These are phyloP conservation scores for Menura novaehollandiae DNA, from an alignment of 2,113 vertebrate species.

Conservation along the genomic window DNA sequence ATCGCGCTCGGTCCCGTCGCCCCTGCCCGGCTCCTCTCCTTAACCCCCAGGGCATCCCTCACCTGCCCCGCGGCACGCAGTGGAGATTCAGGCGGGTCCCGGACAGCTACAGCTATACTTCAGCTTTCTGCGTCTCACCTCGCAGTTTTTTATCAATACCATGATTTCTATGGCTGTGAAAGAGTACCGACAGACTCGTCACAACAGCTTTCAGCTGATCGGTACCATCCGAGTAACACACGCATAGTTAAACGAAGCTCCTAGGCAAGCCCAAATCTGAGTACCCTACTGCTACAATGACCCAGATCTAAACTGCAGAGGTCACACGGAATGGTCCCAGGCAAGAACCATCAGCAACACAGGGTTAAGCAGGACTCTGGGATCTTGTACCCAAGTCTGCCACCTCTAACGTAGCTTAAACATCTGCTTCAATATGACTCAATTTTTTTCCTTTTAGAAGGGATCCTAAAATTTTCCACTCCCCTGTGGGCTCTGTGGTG, in stretches of 20 bases:
- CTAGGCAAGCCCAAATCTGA: neutral
- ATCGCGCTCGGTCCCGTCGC: accelerated
- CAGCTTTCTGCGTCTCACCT: neutral
- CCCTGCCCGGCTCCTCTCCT: neutral
- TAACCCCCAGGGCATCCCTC: neutral
- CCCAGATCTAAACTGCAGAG: neutral
- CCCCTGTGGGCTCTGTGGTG: neutral
- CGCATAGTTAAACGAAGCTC: accelerated
- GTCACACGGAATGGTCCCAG: accelerated
- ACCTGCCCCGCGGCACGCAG: neutral
- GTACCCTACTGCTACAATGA: accelerated
- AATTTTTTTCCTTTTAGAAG: neutral
- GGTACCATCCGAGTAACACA: accelerated
- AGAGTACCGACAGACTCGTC: neutral
- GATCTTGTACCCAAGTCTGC: neutral
- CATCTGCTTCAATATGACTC: neutral
- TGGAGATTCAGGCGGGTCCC: neutral
- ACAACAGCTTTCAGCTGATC: neutral
- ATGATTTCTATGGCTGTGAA: accelerated
- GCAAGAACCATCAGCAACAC: neutral
- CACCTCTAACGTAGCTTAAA: neutral
- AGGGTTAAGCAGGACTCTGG: neutral
- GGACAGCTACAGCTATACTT: neutral
- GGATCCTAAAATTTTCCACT: neutral
- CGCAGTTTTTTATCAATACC: neutral